These are phyloP conservation scores for Oxyteleia sp. DNA, from an alignment of 2,888 invertebrate genomes.

Conservation along the genomic window DNA sequence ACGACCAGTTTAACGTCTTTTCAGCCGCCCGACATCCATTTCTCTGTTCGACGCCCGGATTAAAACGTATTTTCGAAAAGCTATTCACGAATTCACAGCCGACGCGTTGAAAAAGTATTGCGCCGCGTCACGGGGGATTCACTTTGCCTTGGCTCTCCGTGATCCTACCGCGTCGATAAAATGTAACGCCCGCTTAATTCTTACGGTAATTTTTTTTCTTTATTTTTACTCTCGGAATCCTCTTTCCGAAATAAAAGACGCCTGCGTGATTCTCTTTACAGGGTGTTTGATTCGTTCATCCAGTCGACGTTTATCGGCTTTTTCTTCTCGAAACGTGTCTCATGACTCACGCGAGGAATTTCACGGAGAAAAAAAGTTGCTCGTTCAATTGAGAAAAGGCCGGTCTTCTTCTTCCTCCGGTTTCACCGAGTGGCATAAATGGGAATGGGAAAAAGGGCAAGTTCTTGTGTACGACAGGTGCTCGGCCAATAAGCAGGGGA, in stretches of 20 bases:
- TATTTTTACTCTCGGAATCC: conserved; percentile 10
- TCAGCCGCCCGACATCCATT: conserved; percentile 48
- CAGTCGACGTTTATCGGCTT: conserved; percentile 19
- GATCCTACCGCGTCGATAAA: neutral
- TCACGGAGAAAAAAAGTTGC: conserved; percentile 36
- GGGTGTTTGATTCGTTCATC: conserved; percentile 5
- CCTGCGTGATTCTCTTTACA: neutral
- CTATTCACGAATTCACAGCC: conserved; percentile 24
- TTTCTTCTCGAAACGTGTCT: conserved; percentile 16
- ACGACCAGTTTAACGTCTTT: conserved; percentile 63
- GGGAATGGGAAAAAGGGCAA: conserved; percentile 48
- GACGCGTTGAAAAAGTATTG: neutral
- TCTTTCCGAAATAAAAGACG: neutral
- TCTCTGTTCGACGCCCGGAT: conserved; percentile 28
- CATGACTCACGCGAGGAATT: conserved; percentile 41
- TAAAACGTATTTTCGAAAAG: conserved; percentile 62
- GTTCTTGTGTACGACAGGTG: conserved; percentile 64
- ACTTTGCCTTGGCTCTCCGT: too few relatives aligned
- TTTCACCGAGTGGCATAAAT: conserved; percentile 1
- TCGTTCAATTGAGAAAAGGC: conserved; percentile 24
- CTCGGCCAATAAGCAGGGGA: conserved; percentile 54
- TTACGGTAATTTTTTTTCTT: conserved; percentile 7
- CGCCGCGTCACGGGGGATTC: too few relatives aligned
- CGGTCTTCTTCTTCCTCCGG: conserved; percentile 2
- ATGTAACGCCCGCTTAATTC: conserved; percentile 48